Conservation (phyloP, 2,113 vertebrate genomes). For the Apteryx mantelli region DNA sequence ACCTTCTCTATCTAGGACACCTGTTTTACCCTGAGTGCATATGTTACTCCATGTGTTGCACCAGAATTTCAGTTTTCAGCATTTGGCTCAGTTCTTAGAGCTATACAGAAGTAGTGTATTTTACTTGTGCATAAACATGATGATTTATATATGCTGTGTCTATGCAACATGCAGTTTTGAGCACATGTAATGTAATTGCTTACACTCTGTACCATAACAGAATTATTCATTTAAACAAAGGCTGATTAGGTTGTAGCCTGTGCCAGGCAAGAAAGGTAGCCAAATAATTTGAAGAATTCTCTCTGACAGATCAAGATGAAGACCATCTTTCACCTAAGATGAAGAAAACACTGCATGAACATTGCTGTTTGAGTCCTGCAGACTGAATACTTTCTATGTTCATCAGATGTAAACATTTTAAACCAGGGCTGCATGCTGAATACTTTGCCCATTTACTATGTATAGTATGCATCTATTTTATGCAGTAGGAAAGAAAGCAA, state of each 20-base stretch:
- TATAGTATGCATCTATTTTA: neutral
- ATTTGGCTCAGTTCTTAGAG: neutral
- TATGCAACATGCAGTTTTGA: neutral
- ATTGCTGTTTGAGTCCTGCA: neutral
- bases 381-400: neutral
- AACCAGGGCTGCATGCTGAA: neutral
- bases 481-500: neutral
- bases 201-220: neutral
- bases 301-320: neutral
- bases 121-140: neutral
- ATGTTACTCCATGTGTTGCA: conserved; percentile 41
- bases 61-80: neutral
- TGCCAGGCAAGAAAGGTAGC: neutral
- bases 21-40: conserved; percentile 10
- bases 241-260: neutral
- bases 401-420: neutral
- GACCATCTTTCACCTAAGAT: neutral
- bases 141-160: neutral
- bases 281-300: neutral
- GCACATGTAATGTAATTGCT: neutral
- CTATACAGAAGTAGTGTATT: neutral
- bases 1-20: neutral
- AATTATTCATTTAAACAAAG: conserved; percentile 17
- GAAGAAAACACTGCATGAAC: neutral
- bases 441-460: neutral